Base-by-base conservation (phyloP, 2,113 vertebrate genomes). In the Poeciliopsis occidentalis region DNA sequence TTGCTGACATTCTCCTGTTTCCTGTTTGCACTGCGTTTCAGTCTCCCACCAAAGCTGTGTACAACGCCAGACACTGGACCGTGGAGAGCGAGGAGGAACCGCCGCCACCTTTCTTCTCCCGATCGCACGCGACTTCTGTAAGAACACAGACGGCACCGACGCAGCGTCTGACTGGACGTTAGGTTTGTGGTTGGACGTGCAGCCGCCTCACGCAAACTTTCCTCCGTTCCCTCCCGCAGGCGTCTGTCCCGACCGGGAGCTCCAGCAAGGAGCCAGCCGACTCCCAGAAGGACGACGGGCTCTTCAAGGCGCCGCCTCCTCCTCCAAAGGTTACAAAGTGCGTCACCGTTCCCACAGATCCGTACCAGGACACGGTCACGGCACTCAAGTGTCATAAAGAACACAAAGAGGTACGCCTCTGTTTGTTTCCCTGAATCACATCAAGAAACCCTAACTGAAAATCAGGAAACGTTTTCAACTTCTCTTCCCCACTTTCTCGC, bases 31-130 rank as follows among this genome's bases (percentile, higher is more conserved):
- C 88, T 80, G 39, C 73, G 73, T 88, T 81, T 0, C 84, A 99
- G 97, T 98, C 97, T 88, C 97, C 97, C 70, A 98, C 97, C 85
- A 99, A 99, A 95, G 98, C 98, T 34, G 98, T 99, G 70, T 99
- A 99, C 91, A 99, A 99, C 88, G 98, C 98, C 88, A 95, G 98
- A 88, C 97, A 99, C 94, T 99, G 98, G 98, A 96, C 97, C 4
- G 90, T 92, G 82, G 85, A 78, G 22, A 97, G 86, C 76, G 95
- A 93, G 60, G 98, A 99, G 91, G 96, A 96, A 84, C 85, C 97
- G 2, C 96, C 96, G 22, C 93, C 94, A 1, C 70, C 94, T 19
- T 94, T 95, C 39, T 88, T 91, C 74, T 85, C 94, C 60, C 95
- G 95, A 76, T 92, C 96, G 78, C 95, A 96, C 75, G 89, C 89